Evolutionary conservation across 2,797 vertebrate species (phyloP), one percentile per base, ranked within the genome.

Genomic region (Calcarius lapponicus): DNA sequence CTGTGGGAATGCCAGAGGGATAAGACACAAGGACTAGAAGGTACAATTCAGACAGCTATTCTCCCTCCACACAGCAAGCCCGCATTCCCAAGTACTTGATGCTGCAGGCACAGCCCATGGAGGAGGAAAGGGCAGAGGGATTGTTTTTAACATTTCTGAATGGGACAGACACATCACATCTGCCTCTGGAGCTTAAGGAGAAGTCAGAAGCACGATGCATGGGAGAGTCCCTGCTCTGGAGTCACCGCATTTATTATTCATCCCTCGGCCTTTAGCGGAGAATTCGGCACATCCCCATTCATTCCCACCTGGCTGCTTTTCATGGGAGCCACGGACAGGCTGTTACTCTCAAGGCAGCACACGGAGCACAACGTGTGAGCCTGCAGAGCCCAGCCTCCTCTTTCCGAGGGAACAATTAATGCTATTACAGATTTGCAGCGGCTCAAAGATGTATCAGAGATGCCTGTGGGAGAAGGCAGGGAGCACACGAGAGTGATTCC

Each of bases 181-280:
- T 29, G 67, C 36, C 53, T 88, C 65, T 11, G 6, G 4, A 34
- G 43, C 50, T 83, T 31, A 11, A 61, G 36, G 29, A 86, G 62
- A 73, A 43, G 48, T 28, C 47, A 26, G 67, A 26, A 83, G 81
- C 80, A 72, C 2, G 3, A 92, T 89, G 38, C 20, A 61, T 65
- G 34, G 47, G 60, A 40, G 36, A 94, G 48, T 82, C 91, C 42
- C 67, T 54, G 93, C 73, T 92, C 92, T 31, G 5, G 7, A 56
- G 79, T 86, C 61, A 18, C 64, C 71, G 86, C 78, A 76, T 76
- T 76, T 82, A 65, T 90, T 87, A 92, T 31, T 92, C n/a, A 95
- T 95, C 95, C 88, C 80, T 66, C 67, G 51, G 66, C 96, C 90
- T 70, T 95, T 53, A 92, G 65, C 62, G 11, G 73, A 53, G 73